Evolutionary conservation across 2,888 invertebrate genomes (phyloP), one percentile per base, ranked within the genome.

Genomic region (Prosapia bicincta): DNA sequence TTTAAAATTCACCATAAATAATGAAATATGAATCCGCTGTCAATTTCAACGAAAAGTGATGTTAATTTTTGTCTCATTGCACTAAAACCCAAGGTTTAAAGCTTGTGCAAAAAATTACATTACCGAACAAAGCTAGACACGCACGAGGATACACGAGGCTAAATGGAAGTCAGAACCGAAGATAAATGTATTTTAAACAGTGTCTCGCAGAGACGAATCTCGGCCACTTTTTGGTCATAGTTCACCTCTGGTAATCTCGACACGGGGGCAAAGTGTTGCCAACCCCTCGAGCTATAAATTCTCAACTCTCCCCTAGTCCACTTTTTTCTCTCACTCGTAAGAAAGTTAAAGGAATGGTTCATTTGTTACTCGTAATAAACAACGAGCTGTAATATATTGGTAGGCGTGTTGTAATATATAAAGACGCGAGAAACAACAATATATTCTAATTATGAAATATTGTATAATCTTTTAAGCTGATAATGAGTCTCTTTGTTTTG

Each of bases 201-300:
- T 54, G 54, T 54, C 54, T 54, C 20, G 13, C 20, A 54, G 20
- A 54, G 54, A 54, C 3, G 54, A 54, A 54, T 20, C 20, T 54
- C 13, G 30, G 24, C 30, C 73, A 43, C 32, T 69, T 73, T 72
- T 73, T 73, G 69, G 67, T 54, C 38, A 68, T 54, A 68, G 73
- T 68, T 69, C 32, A 68, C 28, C 28, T 73, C 68, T 67, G 67
- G 68, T 68, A 68, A 73, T 73, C 73, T 68, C 43, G 20, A 38
- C 68, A 67, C 38, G 20, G 13, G 54, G 54, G 54, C 6, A n/a
- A 54, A 54, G 54, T 54, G 54, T 20, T 54, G 54, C 54, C 54
- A 54, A 54, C 54, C 54, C 54, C 54, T 54, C 54, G 3, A 38
- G 54, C 54, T 20, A 54, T 54, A 54, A 54, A 54, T 54, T 54